Evolutionary conservation across 2,113 vertebrate species (phyloP).

Genomic region (Daboia siamensis): DNA sequence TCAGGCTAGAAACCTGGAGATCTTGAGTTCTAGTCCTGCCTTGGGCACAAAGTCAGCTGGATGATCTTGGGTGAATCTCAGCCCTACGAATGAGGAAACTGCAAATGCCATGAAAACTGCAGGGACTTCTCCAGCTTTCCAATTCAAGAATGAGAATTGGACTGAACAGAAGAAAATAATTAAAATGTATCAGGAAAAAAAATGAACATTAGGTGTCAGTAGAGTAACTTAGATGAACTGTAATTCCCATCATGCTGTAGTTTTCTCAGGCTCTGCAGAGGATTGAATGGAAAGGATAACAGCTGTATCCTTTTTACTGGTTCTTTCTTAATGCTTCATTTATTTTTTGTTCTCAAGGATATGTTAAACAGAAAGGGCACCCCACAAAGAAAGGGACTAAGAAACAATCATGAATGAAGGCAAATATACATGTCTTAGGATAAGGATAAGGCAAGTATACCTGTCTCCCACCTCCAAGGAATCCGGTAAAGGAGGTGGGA

Average conservation of each 20-base stretch:
- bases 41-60: not conserved
- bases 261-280: not conserved
- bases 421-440: no score
- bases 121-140: not conserved
- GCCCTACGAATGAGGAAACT: not conserved
- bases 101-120: not conserved
- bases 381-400: not conserved
- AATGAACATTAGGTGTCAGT: slow-evolving; percentile 9
- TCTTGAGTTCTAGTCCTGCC: not conserved
- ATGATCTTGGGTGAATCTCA: not conserved
- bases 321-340: not conserved
- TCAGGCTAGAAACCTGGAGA: not conserved
- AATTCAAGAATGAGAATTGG: no score
- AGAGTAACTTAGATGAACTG: not conserved
- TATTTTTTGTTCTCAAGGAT: not conserved
- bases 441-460: no score
- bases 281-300: not conserved
- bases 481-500: no score
- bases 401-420: not conserved
- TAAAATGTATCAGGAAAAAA: not conserved
- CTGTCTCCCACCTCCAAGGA: no score
- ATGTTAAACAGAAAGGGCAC: not conserved
- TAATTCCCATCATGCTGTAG: no score
- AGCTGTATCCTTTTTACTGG: not conserved
- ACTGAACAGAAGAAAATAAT: no score